Conservation (phyloP, 2,797 vertebrate species). For the Melopsittacus undulatus region DNA sequence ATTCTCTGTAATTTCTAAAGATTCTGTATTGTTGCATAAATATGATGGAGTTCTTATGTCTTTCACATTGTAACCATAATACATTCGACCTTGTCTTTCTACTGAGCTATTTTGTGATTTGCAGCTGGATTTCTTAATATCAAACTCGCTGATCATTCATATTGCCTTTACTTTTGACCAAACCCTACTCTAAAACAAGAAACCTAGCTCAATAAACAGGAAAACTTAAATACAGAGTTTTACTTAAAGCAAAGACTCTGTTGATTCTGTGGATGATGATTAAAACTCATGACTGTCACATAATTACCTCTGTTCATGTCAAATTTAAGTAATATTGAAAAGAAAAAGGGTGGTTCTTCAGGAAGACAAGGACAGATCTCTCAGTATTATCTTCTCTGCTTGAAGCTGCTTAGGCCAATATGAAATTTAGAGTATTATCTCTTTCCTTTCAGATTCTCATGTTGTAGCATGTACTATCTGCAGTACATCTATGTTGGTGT, state of each 20-base stretch:
- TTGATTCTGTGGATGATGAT: not conserved
- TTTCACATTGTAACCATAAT: not conserved
- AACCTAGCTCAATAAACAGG: not conserved
- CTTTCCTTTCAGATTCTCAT: not conserved
- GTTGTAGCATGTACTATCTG: not conserved
- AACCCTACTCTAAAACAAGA: not conserved
- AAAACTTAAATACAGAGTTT: not conserved
- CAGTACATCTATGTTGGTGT: not conserved
- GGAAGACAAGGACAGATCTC: not conserved
- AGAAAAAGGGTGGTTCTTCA: not conserved
- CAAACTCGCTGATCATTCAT: not conserved
- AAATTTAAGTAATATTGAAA: not conserved
- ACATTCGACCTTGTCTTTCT: not conserved
- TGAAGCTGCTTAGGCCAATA: not conserved
- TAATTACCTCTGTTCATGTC: not conserved
- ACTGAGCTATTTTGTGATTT: not conserved
- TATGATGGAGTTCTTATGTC: not conserved
- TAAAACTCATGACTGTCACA: not conserved
- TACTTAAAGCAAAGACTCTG: not conserved
- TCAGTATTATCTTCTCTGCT: not conserved
- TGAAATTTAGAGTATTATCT: not conserved
- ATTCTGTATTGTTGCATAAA: not conserved
- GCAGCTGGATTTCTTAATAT: not conserved
- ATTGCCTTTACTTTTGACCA: not conserved
- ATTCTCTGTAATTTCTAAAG: not conserved